phyloP scores from a whole-genome alignment of 2,888 invertebrate genomes.

The Pelosia muscerda region DNA sequence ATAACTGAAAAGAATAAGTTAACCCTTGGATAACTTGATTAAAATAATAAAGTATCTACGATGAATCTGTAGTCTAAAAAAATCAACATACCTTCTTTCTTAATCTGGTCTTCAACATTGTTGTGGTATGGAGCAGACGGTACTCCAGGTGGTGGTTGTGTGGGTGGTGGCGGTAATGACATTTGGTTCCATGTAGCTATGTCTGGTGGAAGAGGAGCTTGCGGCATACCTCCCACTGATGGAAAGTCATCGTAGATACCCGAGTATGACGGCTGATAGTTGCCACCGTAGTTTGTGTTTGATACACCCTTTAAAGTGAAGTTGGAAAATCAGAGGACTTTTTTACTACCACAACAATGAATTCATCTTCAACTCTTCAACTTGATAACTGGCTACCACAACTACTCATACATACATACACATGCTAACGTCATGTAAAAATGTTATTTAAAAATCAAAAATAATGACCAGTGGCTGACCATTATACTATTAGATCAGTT shows the following conservation, averaged over 20 bases:
- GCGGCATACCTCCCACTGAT: conserved; percentile 51
- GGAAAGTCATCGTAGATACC: conserved; percentile 81
- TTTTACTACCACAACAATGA: no score
- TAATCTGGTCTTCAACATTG: conserved; percentile 80
- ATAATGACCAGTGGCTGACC: no score
- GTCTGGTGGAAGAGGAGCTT: conserved; percentile 61
- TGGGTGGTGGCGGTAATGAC: conserved; percentile 68
- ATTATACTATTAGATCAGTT: no score
- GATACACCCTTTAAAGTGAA: conserved; percentile 43
- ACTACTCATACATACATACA: no score
- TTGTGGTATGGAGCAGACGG: conserved; percentile 62
- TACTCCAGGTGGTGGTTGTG: conserved; percentile 51
- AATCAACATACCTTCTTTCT: conserved; percentile 79
- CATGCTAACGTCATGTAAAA: no score
- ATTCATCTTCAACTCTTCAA: no score
- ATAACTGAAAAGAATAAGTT: no score
- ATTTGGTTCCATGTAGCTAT: conserved; percentile 78
- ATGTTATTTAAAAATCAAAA: no score
- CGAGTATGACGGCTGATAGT: conserved; percentile 70
- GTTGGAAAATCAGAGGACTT: background rate
- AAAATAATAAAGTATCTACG: no score
- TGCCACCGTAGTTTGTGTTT: conserved; percentile 55
- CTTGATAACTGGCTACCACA: no score
- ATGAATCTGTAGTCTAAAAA: no score
- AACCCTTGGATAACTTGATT: no score